Evolutionary conservation across 2,113 vertebrate genomes (phyloP).

Genomic region (Donacobius atricapilla): DNA sequence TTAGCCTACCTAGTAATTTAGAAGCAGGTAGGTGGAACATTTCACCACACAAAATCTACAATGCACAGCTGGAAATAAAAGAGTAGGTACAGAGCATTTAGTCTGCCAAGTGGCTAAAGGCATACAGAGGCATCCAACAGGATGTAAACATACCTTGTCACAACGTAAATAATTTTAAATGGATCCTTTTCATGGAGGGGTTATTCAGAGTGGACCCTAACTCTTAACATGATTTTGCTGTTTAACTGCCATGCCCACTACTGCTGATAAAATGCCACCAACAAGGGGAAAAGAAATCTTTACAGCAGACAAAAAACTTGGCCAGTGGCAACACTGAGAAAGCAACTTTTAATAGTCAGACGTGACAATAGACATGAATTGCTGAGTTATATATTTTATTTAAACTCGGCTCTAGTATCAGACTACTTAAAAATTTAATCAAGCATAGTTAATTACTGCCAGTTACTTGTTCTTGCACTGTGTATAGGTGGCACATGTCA

Average conservation of each 20-base stretch:
- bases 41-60: conserved; percentile 10
- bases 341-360: conserved; percentile 10
- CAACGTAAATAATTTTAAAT: conserved; percentile 36
- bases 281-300: background rate
- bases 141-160: conserved; percentile 22
- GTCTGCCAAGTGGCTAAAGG: background rate
- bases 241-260: background rate
- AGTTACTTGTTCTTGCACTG: conserved; percentile 11
- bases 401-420: background rate
- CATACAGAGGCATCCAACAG: conserved; percentile 45
- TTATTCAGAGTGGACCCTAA: background rate
- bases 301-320: background rate
- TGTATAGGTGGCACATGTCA: background rate
- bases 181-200: background rate
- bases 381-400: background rate
- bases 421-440: background rate
- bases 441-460: background rate
- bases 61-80: conserved; percentile 31
- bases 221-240: background rate
- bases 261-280: background rate
- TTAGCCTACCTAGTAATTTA: conserved; percentile 6
- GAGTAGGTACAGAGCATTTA: background rate
- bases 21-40: background rate
- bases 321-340: background rate
- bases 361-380: background rate